phyloP scores from a whole-genome alignment of 2,797 vertebrate species.

The Molothrus aeneus region DNA sequence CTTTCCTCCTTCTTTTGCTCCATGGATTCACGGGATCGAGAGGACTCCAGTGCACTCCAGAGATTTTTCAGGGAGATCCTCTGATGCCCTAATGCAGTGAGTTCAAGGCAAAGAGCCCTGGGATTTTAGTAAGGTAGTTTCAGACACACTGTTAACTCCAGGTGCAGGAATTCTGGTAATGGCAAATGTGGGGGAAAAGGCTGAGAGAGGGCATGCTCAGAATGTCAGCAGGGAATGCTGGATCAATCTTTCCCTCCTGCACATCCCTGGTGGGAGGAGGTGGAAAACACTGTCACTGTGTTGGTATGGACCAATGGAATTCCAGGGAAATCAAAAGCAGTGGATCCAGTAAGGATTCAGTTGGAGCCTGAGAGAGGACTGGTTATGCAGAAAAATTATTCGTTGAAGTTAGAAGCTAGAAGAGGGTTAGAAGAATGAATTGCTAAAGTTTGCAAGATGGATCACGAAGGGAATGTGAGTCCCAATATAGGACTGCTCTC shows the following conservation, averaged over 20 bases:
- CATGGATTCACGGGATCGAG: neutral
- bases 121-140: neutral
- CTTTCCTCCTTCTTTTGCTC: neutral
- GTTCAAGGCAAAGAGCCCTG: neutral
- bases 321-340: too few species aligned
- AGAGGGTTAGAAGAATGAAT: too few species aligned
- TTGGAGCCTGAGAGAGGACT: too few species aligned
- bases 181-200: neutral
- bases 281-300: too few species aligned
- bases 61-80: neutral
- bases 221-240: neutral
- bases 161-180: neutral
- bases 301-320: too few species aligned
- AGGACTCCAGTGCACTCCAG: neutral
- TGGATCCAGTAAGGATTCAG: too few species aligned
- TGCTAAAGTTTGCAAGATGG: too few species aligned
- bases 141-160: neutral
- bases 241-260: neutral
- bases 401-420: too few species aligned
- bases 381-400: too few species aligned
- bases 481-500: too few species aligned
- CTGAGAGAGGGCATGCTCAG: neutral
- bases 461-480: too few species aligned
- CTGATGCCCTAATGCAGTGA: neutral
- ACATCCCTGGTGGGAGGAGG: neutral